phyloP scores from a whole-genome alignment of 2,888 invertebrate genomes.

The Glyphotaelius pellucidus region DNA sequence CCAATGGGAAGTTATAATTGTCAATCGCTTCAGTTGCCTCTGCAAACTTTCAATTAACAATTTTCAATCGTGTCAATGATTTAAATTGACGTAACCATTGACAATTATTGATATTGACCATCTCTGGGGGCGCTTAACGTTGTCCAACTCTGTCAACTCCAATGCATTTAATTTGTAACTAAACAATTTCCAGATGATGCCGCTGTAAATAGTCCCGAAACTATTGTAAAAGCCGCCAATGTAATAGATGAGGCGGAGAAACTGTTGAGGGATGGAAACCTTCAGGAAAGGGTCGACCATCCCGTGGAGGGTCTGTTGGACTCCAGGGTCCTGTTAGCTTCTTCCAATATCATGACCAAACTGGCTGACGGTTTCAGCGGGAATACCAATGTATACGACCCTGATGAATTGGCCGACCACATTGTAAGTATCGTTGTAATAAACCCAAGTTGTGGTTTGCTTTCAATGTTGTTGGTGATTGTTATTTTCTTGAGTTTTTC shows the following conservation, averaged over 20 bases:
- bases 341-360: conserved; percentile 71
- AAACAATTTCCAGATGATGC: conserved; percentile 50
- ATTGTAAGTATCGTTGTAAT: conserved; percentile 71
- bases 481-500: neutral
- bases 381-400: conserved; percentile 75
- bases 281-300: conserved; percentile 72
- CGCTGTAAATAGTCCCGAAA: conserved; percentile 65
- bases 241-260: conserved; percentile 70
- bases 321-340: conserved; percentile 72
- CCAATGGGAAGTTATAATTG: no score
- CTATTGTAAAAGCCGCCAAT: conserved; percentile 70
- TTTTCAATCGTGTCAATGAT: no score
- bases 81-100: no score
- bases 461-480: neutral
- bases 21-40: no score
- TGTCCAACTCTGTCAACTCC: neutral
- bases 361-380: conserved; percentile 72
- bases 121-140: neutral
- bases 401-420: conserved; percentile 73
- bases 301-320: conserved; percentile 73
- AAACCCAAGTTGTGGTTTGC: neutral
- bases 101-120: no score
- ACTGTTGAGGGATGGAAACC: conserved; percentile 70
- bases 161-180: neutral
- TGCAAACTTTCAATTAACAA: no score